phyloP scores from a whole-genome alignment of 2,797 vertebrate species.

The Echiichthys vipera region DNA sequence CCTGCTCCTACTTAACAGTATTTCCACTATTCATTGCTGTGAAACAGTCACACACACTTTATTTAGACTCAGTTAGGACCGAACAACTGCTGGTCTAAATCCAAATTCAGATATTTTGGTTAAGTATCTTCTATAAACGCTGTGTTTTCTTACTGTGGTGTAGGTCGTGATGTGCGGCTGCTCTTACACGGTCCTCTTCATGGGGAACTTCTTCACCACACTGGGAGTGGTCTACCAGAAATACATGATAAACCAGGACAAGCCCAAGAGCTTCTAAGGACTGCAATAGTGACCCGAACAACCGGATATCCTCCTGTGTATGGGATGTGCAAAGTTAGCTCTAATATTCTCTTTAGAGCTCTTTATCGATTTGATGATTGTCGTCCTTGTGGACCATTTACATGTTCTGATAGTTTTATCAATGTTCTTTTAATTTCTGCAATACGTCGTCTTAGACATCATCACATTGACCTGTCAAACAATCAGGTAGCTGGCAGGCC shows the following conservation, averaged over 20 bases:
- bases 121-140: background rate
- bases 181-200: conserved; percentile 93
- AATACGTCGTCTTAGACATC: background rate
- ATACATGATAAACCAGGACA: conserved; percentile 87
- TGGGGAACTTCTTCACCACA: conserved; percentile 95
- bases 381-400: conserved; percentile 15
- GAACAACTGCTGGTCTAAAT: background rate
- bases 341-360: conserved; percentile 18
- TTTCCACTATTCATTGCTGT: no score
- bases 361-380: background rate
- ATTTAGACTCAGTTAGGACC: background rate
- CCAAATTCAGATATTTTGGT: background rate
- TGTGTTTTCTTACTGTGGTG: background rate
- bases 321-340: background rate
- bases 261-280: conserved; percentile 70
- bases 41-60: background rate
- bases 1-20: no score
- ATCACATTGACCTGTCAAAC: background rate
- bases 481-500: background rate
- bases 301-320: conserved; percentile 8
- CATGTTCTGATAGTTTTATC: background rate
- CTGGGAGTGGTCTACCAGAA: conserved; percentile 95
- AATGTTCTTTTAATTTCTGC: conserved; percentile 3
- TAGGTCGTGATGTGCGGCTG: conserved; percentile 94
- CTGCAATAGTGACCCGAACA: background rate